These are phyloP conservation scores for Nasalis larvatus DNA, from an alignment of 2,113 vertebrate genomes.

Conservation along the genomic window DNA sequence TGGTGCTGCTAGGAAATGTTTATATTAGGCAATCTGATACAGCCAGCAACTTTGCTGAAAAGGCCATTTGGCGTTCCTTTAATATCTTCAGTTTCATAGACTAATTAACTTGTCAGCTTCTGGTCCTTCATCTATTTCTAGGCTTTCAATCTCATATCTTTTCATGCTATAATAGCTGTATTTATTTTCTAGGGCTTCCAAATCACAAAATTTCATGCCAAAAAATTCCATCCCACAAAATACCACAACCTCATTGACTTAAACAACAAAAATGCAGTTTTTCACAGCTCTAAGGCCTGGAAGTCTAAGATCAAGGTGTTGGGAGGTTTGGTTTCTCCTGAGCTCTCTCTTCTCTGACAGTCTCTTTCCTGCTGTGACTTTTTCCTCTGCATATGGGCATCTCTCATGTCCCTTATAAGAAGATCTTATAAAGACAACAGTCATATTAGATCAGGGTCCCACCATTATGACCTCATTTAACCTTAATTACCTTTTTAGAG, in stretches of 20 bases:
- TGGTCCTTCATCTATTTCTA: background rate
- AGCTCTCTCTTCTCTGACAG: background rate
- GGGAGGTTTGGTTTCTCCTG: background rate
- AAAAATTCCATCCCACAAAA: background rate
- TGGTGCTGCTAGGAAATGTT: background rate
- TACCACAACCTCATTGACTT: background rate
- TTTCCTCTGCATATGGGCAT: background rate
- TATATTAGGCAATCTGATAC: background rate
- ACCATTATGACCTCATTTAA: background rate
- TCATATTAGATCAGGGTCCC: background rate
- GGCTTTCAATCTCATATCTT: background rate
- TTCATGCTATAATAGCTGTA: background rate
- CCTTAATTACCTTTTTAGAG: background rate
- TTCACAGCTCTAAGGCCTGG: background rate
- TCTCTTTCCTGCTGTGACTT: background rate
- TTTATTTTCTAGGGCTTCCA: background rate
- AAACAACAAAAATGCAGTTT: background rate
- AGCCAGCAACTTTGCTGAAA: background rate
- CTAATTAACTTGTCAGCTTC: background rate
- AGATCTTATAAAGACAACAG: background rate
- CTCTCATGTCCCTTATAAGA: background rate
- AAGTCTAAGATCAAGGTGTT: background rate
- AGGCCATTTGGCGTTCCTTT: background rate
- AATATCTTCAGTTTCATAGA: background rate
- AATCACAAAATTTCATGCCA: background rate